Percentiles rank a stretch among this genome's conserved stretches.
phyloP scores from a whole-genome alignment of 2,888 invertebrate species.

The Amphipyra tragopoginis region DNA sequence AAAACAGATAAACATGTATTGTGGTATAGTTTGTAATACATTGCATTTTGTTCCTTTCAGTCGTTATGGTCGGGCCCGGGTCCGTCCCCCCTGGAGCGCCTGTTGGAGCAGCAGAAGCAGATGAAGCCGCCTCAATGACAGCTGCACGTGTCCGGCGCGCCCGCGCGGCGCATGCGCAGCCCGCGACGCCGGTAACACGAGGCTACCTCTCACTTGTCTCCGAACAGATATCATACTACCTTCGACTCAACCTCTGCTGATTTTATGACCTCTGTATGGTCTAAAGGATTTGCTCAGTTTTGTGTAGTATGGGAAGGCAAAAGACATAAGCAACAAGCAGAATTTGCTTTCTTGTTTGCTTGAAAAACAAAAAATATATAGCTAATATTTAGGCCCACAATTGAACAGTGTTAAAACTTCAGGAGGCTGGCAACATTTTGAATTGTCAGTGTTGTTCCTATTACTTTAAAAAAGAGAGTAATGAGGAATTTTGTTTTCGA shows the following conservation, averaged over 20 bases:
- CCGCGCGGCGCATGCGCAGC: not conserved
- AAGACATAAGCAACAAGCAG: conserved; percentile 7
- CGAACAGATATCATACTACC: not conserved
- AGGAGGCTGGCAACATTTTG: conserved; percentile 13
- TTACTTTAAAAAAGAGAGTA: conserved; percentile 32
- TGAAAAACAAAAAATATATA: conserved; percentile 1
- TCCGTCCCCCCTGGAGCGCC: conserved; percentile 94
- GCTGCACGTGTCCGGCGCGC: no score
- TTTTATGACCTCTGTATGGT: conserved; percentile 3
- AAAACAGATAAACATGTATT: no score
- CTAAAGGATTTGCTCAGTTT: conserved; percentile 25
- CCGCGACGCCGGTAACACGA: conserved; percentile 4
- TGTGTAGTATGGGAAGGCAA: conserved; percentile 11
- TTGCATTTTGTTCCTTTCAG: conserved; percentile 73
- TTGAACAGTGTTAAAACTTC: conserved; percentile 1
- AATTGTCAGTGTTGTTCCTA: conserved; percentile 30
- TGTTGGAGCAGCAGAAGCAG: conserved; percentile 95
- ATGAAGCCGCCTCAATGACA: conserved; percentile 83
- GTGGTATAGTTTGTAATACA: no score
- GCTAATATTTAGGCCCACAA: conserved; percentile 2
- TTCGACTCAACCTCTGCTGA: not conserved
- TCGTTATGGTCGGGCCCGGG: conserved; percentile 94
- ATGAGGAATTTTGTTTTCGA: conserved; percentile 30
- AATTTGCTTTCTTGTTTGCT: conserved; percentile 8
- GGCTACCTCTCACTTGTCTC: not conserved